A percentile compares a stretch with the other conserved stretches of the same genome.
These are phyloP conservation scores for Meta bourneti DNA, from an alignment of 2,888 invertebrate species.

Conservation along the genomic window DNA sequence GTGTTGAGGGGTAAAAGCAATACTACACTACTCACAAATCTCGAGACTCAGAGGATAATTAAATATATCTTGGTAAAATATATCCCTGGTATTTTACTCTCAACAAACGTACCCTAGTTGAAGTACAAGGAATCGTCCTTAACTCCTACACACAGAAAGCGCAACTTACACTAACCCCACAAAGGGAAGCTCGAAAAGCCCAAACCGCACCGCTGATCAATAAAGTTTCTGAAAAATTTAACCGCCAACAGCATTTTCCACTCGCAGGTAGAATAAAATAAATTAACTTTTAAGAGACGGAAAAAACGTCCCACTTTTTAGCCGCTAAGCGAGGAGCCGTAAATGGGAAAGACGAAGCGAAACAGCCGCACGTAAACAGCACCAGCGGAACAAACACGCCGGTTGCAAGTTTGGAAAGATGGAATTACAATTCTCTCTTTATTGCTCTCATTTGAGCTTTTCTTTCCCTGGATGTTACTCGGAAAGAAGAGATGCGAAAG, in stretches of 20 bases:
- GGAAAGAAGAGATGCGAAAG: not conserved
- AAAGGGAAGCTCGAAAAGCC: too few relatives aligned
- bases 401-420: not conserved
- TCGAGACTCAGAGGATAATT: too few relatives aligned
- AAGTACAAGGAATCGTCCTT: too few relatives aligned
- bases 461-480: too few relatives aligned
- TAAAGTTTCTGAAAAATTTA: slow-evolving; percentile 25
- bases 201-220: too few relatives aligned
- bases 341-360: not conserved
- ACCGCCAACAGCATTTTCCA: slow-evolving; percentile 53
- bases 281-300: not conserved
- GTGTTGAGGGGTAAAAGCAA: too few relatives aligned
- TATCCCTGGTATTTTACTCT: too few relatives aligned
- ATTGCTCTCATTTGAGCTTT: not conserved
- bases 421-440: not conserved
- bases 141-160: too few relatives aligned
- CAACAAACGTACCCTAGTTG: too few relatives aligned
- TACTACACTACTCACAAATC: too few relatives aligned
- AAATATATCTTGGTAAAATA: too few relatives aligned
- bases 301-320: not conserved
- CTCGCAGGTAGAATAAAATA: slow-evolving; percentile 13
- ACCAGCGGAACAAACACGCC: not conserved
- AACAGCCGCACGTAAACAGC: not conserved
- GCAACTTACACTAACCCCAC: too few relatives aligned
- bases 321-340: not conserved